Evolutionary conservation across 2,113 vertebrate genomes (phyloP), one percentile per base, ranked within the genome.

Genomic region (Grus americana): DNA sequence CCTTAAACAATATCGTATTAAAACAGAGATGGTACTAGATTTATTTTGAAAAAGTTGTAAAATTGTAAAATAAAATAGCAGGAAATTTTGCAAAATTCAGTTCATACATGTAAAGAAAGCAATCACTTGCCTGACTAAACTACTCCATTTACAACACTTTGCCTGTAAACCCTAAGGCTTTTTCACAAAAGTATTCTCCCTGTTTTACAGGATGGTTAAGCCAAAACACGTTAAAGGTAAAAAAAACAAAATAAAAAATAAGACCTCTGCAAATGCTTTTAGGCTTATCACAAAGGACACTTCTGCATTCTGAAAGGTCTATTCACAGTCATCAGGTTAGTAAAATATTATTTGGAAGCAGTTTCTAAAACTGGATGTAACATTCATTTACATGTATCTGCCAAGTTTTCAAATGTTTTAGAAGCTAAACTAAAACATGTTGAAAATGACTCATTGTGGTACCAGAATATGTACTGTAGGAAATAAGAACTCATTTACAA

Each of bases 401-500:
- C 98, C 97, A 98, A 97, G 90, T 96, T 98, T 97, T 97, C 44
- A 96, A 98, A 97, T 97, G 96, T 96, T 98, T 98, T 97, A 97
- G 97, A 97, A 97, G 89, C 97, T 98, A 98, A 98, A 97, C 21
- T 97, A 96, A 98, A 98, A 97, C 97, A 98, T 97, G 96, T 75
- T 98, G 94, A 98, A 98, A 98, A 98, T 98, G 98, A 98, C 82
- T 98, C 98, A 98, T 38, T 97, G 95, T 97, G 91, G 95, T 93
- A 97, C 93, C 80, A 98, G 96, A 98, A 97, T 97, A 97, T 87
- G 95, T 88, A 97, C 96, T 95, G 94, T 97, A 98, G 98, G 97
- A 98, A 98, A 98, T 98, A 98, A 97, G 95, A 97, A 96, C 96
- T 98, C 98, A 98, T 98, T 98, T 98, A 97, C 97, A 98, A 98